Conservation (phyloP, 2,888 invertebrate species). For the Zygaena filipendulae region DNA sequence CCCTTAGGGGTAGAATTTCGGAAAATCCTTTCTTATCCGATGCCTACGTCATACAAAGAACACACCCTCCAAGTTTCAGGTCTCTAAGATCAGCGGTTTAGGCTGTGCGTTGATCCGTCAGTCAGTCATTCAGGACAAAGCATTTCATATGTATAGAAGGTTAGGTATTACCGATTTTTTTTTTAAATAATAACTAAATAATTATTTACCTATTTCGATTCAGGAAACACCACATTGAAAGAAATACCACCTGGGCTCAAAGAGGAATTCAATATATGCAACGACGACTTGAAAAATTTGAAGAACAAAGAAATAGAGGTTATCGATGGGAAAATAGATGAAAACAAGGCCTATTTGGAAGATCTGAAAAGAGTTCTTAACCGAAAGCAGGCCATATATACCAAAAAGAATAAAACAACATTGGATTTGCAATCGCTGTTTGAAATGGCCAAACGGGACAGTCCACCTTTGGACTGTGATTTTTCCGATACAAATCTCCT, state of each 20-base stretch:
- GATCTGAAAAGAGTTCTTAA: slow-evolving; percentile 38
- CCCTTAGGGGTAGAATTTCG: no score
- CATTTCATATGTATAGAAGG: no score
- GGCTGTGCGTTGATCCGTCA: no score
- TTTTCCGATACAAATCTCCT: slow-evolving; percentile 30
- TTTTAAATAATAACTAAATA: no score
- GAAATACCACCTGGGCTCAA: slow-evolving; percentile 28
- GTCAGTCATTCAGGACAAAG: no score
- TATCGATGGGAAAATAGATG: slow-evolving; percentile 39
- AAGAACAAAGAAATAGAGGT: slow-evolving; percentile 48
- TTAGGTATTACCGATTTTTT: no score
- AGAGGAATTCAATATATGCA: slow-evolving; percentile 28
- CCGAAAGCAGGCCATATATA: slow-evolving; percentile 23
- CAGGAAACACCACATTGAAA: no score
- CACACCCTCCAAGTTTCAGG: no score
- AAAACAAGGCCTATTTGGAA: slow-evolving; percentile 44
- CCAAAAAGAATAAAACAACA: slow-evolving; percentile 26
- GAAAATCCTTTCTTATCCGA: no score
- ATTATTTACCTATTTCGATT: no score
- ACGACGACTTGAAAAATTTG: slow-evolving; percentile 30
- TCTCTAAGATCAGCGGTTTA: no score
- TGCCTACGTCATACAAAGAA: no score
- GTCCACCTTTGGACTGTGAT: slow-evolving; percentile 22
- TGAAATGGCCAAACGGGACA: slow-evolving; percentile 36
- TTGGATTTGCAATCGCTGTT: slow-evolving; percentile 41